phyloP scores from a whole-genome alignment of 2,888 invertebrate genomes.

The Dorcus parallelipipedus region DNA sequence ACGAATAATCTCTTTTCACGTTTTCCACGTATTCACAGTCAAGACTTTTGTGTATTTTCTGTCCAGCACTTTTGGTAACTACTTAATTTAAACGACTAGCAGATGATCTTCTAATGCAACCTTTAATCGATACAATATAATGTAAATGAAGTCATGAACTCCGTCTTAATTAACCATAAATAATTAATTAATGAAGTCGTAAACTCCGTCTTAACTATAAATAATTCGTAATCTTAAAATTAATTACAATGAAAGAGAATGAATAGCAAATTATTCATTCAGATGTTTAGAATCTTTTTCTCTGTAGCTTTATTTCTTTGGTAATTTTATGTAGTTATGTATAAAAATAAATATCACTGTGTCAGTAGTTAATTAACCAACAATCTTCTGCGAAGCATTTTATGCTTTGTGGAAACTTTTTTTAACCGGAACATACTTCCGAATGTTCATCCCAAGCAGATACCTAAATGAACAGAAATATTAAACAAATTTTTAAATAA shows the following conservation, averaged over 20 bases:
- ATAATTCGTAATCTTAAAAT: no score
- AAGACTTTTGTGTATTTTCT: no score
- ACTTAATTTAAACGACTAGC: background rate
- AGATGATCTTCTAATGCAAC: background rate
- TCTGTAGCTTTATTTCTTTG: constrained; percentile 16
- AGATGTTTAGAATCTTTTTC: constrained; percentile 19
- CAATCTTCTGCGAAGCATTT: constrained; percentile 7
- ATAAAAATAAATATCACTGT: constrained; percentile 22
- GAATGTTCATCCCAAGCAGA: constrained; percentile 86
- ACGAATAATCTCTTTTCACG: no score
- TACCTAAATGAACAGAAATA: constrained; percentile 54
- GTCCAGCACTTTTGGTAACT: background rate
- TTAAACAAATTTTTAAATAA: constrained; percentile 1
- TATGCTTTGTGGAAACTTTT: background rate
- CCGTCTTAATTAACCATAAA: no score
- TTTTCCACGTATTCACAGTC: no score
- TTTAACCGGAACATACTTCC: constrained; percentile 76
- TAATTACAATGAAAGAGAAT: background rate
- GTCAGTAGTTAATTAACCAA: constrained; percentile 5
- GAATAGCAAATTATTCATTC: background rate
- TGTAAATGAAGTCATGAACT: background rate
- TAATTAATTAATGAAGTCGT: no score
- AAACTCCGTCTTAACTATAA: no score
- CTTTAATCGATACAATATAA: background rate
- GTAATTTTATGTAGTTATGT: constrained; percentile 12